Evolutionary conservation across 2,888 invertebrate genomes (phyloP).

Genomic region (Blastobasis lacticolella): DNA sequence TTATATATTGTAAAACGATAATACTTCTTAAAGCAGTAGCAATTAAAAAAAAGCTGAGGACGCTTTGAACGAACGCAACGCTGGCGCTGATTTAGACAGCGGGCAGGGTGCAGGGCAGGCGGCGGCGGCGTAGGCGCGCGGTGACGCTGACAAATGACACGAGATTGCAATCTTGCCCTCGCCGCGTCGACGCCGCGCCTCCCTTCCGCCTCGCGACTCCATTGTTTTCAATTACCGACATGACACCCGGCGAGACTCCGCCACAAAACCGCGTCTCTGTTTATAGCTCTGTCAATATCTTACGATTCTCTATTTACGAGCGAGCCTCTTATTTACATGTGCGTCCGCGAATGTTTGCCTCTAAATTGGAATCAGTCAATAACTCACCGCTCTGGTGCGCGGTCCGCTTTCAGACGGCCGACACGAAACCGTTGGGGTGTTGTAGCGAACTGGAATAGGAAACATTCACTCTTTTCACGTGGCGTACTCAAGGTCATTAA

Average conservation of each 20-base stretch:
- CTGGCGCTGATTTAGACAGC: conserved; percentile 56
- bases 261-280: conserved; percentile 60
- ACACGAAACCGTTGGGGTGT: conserved; percentile 83
- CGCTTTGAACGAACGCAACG: too few species aligned
- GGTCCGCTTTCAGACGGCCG: conserved; percentile 79
- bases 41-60: too few species aligned
- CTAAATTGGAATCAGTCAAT: conserved; percentile 52
- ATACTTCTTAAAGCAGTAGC: too few species aligned
- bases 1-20: too few species aligned
- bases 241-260: conserved; percentile 55
- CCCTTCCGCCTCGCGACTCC: conserved; percentile 64
- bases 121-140: conserved; percentile 44
- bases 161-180: conserved; percentile 82
- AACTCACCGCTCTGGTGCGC: conserved; percentile 54
- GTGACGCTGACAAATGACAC: conserved; percentile 86
- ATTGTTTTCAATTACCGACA: conserved; percentile 73
- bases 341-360: conserved; percentile 26
- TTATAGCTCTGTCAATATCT: conserved; percentile 58
- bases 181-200: conserved; percentile 31
- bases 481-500: conserved; percentile 25
- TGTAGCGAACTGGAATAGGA: conserved; percentile 78
- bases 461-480: conserved; percentile 55
- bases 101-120: conserved; percentile 15
- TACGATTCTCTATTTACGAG: conserved; percentile 58
- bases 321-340: conserved; percentile 47